phyloP scores from a whole-genome alignment of 92 coral and sea anemone species.

The Palythoa grandiflora region DNA sequence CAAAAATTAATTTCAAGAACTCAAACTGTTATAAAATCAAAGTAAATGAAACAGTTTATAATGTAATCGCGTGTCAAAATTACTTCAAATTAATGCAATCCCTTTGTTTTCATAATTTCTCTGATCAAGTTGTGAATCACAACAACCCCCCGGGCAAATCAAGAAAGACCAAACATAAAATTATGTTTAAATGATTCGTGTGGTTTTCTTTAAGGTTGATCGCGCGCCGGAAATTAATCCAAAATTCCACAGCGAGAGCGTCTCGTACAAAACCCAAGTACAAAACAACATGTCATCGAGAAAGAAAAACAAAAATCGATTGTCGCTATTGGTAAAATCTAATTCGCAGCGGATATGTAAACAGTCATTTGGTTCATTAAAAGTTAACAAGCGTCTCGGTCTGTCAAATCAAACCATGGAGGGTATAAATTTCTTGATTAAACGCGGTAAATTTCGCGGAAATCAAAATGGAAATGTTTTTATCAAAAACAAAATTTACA shows the following conservation, averaged over 20 bases:
- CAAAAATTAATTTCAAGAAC: neutral
- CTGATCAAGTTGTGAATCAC: neutral
- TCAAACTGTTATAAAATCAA: neutral
- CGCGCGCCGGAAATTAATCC: slow-evolving; percentile 44
- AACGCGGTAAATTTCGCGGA: neutral
- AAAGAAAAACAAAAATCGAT: neutral
- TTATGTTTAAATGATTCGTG: neutral
- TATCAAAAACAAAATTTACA: neutral
- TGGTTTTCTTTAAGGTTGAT: neutral
- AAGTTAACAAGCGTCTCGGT: slow-evolving; percentile 26
- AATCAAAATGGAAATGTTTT: neutral
- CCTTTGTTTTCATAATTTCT: neutral
- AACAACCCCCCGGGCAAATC: neutral
- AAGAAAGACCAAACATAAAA: slow-evolving; percentile 1
- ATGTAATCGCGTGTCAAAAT: slow-evolving; percentile 35
- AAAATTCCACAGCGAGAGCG: slow-evolving; percentile 9
- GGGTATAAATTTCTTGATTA: slow-evolving; percentile 15
- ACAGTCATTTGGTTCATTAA: slow-evolving; percentile 25
- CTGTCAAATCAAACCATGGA: slow-evolving; percentile 7
- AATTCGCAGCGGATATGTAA: slow-evolving; percentile 14
- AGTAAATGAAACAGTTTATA: no score
- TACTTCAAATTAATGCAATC: neutral
- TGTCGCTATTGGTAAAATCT: neutral
- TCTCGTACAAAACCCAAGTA: neutral
- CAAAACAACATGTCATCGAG: slow-evolving; percentile 5